Evolutionary conservation across 2,888 invertebrate genomes (phyloP).

Genomic region (Conistra vaccinii): DNA sequence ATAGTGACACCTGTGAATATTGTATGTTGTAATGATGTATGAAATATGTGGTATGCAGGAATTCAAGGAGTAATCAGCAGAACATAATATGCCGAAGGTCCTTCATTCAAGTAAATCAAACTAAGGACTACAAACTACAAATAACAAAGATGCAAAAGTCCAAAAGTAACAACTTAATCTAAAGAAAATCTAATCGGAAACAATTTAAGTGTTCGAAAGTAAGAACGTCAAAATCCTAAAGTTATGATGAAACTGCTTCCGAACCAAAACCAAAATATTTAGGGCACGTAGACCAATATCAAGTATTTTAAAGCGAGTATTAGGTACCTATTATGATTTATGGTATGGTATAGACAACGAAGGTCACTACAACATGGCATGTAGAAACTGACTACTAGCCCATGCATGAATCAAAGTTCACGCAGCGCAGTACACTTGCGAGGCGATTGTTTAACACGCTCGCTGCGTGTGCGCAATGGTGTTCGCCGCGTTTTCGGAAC

Average conservation of each 20-base stretch:
- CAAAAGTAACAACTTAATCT: neutral
- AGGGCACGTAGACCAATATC: neutral
- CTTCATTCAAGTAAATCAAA: no score
- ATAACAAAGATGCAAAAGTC: neutral
- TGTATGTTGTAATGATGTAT: conserved; percentile 25
- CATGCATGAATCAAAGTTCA: no score
- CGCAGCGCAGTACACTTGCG: no score
- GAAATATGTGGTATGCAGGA: conserved; percentile 32
- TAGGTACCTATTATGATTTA: neutral
- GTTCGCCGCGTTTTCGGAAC: no score
- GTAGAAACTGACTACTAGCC: conserved; percentile 17
- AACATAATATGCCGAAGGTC: neutral
- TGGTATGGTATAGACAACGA: conserved; percentile 3
- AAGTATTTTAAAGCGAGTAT: neutral
- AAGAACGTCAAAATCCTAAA: neutral
- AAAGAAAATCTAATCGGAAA: neutral
- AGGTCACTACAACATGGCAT: conserved; percentile 14
- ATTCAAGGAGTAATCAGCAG: conserved; percentile 28
- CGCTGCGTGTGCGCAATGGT: no score
- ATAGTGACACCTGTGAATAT: conserved; percentile 60
- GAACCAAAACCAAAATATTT: neutral
- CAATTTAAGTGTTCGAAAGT: neutral
- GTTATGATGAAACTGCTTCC: neutral
- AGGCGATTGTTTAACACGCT: no score
- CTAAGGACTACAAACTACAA: neutral